Evolutionary conservation across 2,113 vertebrate genomes (phyloP), one percentile per base, ranked within the genome.

Genomic region (Pardalotus punctatus): DNA sequence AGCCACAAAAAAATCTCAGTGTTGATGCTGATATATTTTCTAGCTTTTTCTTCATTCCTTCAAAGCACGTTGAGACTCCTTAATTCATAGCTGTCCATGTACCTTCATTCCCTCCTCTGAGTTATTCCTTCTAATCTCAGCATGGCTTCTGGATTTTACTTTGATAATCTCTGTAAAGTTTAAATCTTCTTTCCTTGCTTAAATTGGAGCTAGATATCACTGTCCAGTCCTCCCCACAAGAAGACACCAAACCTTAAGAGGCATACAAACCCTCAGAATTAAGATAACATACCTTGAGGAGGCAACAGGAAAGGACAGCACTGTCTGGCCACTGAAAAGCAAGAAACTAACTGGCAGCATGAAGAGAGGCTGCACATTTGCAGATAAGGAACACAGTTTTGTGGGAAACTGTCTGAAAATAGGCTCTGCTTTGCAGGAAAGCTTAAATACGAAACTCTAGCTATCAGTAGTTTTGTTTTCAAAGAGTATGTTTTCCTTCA

Each of bases 121-220:
- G 57, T 86, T 81, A 93, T 57, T 89, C 65, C 65, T 87, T 78
- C 69, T 93, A 65, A 96, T 94, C 81, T 78, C 84, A 72, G 93
- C 61, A 47, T 38, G 70, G 53, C 18, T 84, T 81, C 73, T 79
- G 73, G 66, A 87, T 93, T 96, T 94, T 60, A 69, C 81, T 96
- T 89, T 95, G 81, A 96, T 95, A 73, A 61, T 57, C 21, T 38
- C 43, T 82, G 54, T 57, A 57, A 85, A 76, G 48, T 80, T 85
- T 71, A 85, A 79, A 91, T 74, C 89, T 94, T 89, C 36, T 85
- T 79, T 72, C 33, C 22, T 56, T 72, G 54, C 78, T 69, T 79
- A 91, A 93, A 87, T 16, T 81, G 12, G 57, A 89, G 16, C 42
- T 50, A 81, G 65, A 16, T 69, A 74, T 53, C 36, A 33, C 36